These are phyloP conservation scores for Mus spicilegus DNA, from an alignment of 2,113 vertebrate species.

Conservation along the genomic window DNA sequence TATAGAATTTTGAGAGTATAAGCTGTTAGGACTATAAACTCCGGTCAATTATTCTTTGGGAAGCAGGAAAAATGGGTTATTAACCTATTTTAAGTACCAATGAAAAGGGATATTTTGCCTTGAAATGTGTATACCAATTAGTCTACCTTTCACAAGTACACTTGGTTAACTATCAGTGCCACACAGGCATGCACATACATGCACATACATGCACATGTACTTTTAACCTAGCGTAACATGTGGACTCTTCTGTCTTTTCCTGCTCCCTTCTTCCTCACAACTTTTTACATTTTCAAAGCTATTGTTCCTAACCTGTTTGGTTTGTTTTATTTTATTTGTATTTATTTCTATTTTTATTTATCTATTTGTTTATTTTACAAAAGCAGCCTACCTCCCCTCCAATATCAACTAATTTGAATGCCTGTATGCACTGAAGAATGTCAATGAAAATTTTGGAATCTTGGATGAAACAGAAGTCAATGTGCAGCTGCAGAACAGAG, in stretches of 20 bases:
- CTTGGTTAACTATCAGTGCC: neutral
- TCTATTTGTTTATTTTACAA: too few species aligned
- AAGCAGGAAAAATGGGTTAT: neutral
- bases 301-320: neutral
- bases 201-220: neutral
- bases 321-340: neutral
- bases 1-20: neutral
- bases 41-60: neutral
- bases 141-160: neutral
- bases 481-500: neutral
- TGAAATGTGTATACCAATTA: neutral
- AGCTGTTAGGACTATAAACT: neutral
- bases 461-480: neutral
- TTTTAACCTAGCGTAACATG: neutral
- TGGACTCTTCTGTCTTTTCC: neutral
- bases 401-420: neutral
- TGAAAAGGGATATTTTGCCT: neutral
- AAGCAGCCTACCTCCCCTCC: neutral
- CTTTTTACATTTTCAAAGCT: neutral
- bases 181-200: neutral
- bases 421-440: neutral
- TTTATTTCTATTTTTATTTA: too few species aligned
- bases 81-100: neutral
- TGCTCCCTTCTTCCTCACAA: neutral
- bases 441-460: neutral